Evolutionary conservation across 2,113 vertebrate species (phyloP).

Genomic region (Podilymbus podiceps): DNA sequence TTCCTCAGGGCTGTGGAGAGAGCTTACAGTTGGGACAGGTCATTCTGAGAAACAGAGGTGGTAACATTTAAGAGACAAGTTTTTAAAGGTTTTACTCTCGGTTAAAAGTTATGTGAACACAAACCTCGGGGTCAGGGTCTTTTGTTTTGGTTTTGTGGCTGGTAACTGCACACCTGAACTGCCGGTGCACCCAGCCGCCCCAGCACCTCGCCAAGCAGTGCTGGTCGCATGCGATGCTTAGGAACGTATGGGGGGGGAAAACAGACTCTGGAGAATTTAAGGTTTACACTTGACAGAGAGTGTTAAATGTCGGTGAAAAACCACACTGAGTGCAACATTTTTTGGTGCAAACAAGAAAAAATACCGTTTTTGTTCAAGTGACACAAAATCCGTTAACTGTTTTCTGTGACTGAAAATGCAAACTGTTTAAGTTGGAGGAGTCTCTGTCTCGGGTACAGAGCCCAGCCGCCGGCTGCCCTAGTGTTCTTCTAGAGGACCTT

Average conservation of each 20-base stretch:
- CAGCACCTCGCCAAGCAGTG: neutral
- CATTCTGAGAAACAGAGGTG: conserved; percentile 53
- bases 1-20: conserved; percentile 76
- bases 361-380: neutral
- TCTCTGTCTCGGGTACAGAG: neutral
- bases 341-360: conserved; percentile 19
- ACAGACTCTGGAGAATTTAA: neutral
- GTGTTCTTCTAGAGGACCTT: neutral
- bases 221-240: neutral
- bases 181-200: neutral
- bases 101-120: conserved; percentile 54
- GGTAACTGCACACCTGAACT: neutral
- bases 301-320: neutral
- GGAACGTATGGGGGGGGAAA: neutral
- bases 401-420: neutral
- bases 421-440: neutral
- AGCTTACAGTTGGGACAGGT: conserved; percentile 62
- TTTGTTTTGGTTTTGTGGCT: neutral
- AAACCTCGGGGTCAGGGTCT: conserved; percentile 20
- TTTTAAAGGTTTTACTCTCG: neutral
- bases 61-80: conserved; percentile 8
- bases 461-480: neutral
- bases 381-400: neutral
- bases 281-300: neutral
- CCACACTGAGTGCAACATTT: neutral